phyloP scores from a whole-genome alignment of 1,140 invertebrate genomes.

The Holcopasites calliopsidis region DNA sequence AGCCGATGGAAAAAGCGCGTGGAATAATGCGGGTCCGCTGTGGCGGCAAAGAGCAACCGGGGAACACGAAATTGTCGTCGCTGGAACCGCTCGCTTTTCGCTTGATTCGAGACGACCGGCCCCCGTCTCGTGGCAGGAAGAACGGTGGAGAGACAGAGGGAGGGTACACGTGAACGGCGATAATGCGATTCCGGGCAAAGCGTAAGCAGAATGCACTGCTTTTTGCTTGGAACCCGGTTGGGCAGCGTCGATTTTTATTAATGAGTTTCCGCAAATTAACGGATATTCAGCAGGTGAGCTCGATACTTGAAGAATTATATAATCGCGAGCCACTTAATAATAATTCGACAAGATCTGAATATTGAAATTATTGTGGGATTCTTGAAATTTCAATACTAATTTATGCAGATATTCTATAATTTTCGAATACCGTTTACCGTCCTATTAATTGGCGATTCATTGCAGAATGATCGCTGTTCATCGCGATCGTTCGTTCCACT shows the following conservation, averaged over 20 bases:
- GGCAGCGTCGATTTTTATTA: constrained; percentile 22
- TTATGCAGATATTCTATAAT: too few species aligned
- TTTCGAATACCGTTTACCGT: too few species aligned
- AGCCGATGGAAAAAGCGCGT: constrained; percentile 72
- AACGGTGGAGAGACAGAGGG: background rate
- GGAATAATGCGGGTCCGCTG: constrained; percentile 66
- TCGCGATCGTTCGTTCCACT: constrained; percentile 10
- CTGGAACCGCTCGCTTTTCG: constrained; percentile 59
- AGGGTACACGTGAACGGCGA: background rate
- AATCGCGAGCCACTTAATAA: too few species aligned
- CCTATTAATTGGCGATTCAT: constrained; percentile 5
- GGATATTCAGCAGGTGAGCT: background rate
- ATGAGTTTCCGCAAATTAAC: background rate
- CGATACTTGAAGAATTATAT: too few species aligned
- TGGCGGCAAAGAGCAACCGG: constrained; percentile 33
- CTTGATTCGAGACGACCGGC: constrained; percentile 30
- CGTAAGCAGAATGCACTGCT: constrained; percentile 8
- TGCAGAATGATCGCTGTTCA: constrained; percentile 14
- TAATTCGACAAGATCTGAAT: too few species aligned
- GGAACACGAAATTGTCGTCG: constrained; percentile 66
- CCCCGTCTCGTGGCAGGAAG: background rate
- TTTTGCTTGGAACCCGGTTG: background rate
- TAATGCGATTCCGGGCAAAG: constrained; percentile 47
- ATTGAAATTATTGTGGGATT: too few species aligned
- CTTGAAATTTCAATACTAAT: too few species aligned